Evolutionary conservation across 2,113 vertebrate genomes (phyloP), one percentile per base, ranked within the genome.

Genomic region (Thomomys bottae): DNA sequence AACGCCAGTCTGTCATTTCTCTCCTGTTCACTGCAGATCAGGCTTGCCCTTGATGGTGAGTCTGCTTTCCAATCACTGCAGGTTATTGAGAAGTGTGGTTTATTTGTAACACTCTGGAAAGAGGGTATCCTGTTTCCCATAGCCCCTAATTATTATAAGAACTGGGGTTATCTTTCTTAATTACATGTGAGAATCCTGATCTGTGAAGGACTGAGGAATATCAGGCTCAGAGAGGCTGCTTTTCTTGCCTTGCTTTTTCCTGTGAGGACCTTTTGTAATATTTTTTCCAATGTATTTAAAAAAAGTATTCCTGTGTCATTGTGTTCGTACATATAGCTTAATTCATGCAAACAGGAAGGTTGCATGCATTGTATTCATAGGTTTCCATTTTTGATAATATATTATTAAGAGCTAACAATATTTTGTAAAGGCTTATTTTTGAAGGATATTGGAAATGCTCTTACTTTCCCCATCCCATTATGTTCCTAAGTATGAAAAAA

Each of bases 1-100:
- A 99, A 99, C 99, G 99, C 98, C 99, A 99, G 98, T 98, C 99
- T 99, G 99, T 99, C 99, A 99, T 99, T 98, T 98, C 98, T 97
- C 96, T 97, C 96, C 97, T 96, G 96, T 96, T 98, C 97, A 96
- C 98, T 98, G 98, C 98, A 98, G 98, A 98, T 98, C 98, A 97
- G 97, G 97, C 98, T 98, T 99, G 99, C 98, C 99, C 99, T 99
- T 99, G 99, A 98, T 99, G 87, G 95, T 88, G 93, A 97, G 97
- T 96, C 90, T 97, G 92, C 97, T 98, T 98, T 96, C 98, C 98
- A 97, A 98, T 98, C 98, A 97, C 95, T 91, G 98, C 98, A 98
- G 98, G 98, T 99, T 99, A 98, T 99, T 99, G 98, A 97, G 98
- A 95, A 96, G 97, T 97, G 96, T 17, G 8, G 91, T 97, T 3